Conservation (phyloP, 2,888 invertebrate species). For the Eueremaeus valkanovi region DNA sequence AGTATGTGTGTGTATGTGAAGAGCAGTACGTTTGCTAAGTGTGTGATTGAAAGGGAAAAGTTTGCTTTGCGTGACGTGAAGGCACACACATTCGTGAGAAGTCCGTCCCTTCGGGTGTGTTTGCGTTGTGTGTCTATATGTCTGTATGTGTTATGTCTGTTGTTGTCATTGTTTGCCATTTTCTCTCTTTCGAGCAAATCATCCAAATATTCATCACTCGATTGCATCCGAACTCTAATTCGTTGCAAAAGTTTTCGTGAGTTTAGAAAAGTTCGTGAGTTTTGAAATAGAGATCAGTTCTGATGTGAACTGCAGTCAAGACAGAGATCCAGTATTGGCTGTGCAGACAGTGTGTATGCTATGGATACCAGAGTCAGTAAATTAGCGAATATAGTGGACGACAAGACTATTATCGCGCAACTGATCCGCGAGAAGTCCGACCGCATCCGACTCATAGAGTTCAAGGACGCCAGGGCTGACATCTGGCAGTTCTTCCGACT, state of each 20-base stretch:
- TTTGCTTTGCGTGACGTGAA: neutral
- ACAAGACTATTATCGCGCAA: conserved; percentile 33
- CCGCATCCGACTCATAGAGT: conserved; percentile 25
- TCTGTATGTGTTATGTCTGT: neutral
- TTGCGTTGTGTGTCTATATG: neutral
- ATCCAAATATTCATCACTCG: neutral
- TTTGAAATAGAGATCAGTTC: neutral
- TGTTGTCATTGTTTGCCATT: conserved; percentile 4
- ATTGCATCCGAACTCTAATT: neutral
- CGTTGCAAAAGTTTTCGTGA: conserved; percentile 11
- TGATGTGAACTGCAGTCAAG: neutral
- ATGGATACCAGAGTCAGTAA: conserved; percentile 11
- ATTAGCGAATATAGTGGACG: conserved; percentile 31
- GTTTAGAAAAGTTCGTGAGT: conserved; percentile 16
- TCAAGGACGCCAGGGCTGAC: conserved; percentile 37
- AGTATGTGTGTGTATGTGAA: neutral
- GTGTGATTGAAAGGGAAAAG: conserved; percentile 19
- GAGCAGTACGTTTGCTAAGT: neutral
- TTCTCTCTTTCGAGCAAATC: neutral
- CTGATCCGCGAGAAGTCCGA: conserved; percentile 23
- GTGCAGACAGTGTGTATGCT: no score
- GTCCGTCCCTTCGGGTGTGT: conserved; percentile 8
- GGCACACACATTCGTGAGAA: conserved; percentile 8
- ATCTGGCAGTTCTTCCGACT: conserved; percentile 37
- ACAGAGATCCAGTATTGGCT: neutral